Base-by-base conservation (phyloP, 2,113 vertebrate genomes). In the Rhynchomys soricoides region DNA sequence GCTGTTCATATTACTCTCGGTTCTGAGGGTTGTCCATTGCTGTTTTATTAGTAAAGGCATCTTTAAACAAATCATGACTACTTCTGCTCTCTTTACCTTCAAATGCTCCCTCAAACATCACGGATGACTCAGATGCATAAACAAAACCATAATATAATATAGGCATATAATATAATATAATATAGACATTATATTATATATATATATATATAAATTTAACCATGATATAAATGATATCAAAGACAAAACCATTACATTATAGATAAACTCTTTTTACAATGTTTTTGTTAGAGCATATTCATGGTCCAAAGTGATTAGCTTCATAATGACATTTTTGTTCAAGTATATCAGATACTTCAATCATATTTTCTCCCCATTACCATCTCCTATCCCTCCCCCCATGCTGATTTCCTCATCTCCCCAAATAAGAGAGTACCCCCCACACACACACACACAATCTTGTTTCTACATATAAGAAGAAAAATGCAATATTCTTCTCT, bases 61-160 rank as follows among this genome's bases (percentile, higher is more conserved):
- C 2, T 52, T 94, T 97, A 81, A 93, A 78, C 96, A 40, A 71
- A 85, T 95, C 93, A 86, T 83, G 48, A 93, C 64, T 37, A 86
- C 34, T 85, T 85, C 9, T 91, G 37, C 10, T 90, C 7, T 71
- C 15, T 85, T 96, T 85, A 19, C 85, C 66, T 85, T 70, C 59
- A 45, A 90, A 92, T 75, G 12, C 55, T 52, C 86, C 17, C 43
- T 15, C 64, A 90, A 52, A n/a, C 85, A 31, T 81, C 48, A 66
- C 7, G 71, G 50, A 31, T 24, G 90, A 45, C 1, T 75, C 12
- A 29, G 17, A 29, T 74, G 24, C 8, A 1, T 70, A 90, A 79
- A 1, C 79, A 1, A 9, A 88, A 31, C 88, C 29, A n/a, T n/a
- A n/a, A n/a, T n/a, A n/a, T n/a, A n/a, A n/a, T n/a, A n/a, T n/a